Conservation (phyloP, 2,113 vertebrate genomes). For the Grantiella picta region DNA sequence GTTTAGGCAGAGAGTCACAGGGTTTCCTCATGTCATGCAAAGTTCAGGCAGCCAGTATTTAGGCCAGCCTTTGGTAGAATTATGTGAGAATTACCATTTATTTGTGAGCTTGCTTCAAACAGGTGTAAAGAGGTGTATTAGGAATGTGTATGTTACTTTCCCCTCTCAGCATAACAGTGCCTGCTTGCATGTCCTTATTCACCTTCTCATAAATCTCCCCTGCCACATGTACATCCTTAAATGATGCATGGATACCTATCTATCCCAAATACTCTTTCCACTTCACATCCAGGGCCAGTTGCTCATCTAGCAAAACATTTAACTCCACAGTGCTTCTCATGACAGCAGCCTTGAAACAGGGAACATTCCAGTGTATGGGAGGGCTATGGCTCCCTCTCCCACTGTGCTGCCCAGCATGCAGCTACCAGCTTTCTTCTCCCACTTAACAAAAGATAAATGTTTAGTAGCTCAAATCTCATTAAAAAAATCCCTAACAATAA, state of each 20-base stretch:
- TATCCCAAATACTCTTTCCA: neutral
- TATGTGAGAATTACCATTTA: neutral
- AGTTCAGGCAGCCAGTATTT: neutral
- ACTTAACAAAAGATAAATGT: neutral
- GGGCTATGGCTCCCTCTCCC: neutral
- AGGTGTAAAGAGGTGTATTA: neutral
- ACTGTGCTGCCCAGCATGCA: rapidly evolving
- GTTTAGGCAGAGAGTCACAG: neutral
- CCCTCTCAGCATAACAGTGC: neutral
- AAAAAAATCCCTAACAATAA: neutral
- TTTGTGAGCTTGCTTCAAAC: neutral
- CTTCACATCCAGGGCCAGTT: neutral
- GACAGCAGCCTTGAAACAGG: neutral
- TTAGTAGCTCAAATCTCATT: neutral
- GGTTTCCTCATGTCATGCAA: neutral
- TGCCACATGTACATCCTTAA: neutral
- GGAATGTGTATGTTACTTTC: neutral
- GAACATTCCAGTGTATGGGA: rapidly evolving
- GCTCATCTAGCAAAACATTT: neutral
- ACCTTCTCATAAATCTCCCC: neutral
- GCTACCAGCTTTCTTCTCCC: neutral
- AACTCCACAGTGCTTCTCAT: neutral
- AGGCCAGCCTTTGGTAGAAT: neutral
- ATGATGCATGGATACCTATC: neutral
- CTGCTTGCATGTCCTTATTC: neutral